Base-by-base conservation (phyloP, 2,113 vertebrate species). In the Atractosteus spatula region DNA sequence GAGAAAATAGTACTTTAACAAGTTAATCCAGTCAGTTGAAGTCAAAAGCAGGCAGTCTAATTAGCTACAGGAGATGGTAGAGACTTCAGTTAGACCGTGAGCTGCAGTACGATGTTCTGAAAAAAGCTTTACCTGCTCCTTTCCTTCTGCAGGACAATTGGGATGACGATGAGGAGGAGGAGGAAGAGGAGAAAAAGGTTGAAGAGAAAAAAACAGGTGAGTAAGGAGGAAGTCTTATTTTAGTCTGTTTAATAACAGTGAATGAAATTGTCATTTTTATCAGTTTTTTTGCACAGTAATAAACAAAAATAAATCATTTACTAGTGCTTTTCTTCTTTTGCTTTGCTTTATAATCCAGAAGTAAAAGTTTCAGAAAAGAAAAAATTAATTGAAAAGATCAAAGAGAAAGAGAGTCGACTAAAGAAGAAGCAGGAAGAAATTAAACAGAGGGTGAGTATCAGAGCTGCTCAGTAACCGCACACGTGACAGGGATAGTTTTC, bases 371-470 rank as follows among this genome's bases (percentile, higher is more conserved):
- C 95, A 67, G 97, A 98, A 74, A 99, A 99, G 90, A 99, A 99
- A 90, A 98, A 95, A 90, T 89, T 96, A 87, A 91, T 77, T 82
- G 97, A 99, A 80, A 98, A 98, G 87, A 98, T 98, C 73, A 98
- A 96, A 93, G 97, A 97, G 83, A 98, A 93, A 87, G 96, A 98
- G 87, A 94, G 91, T 77, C 88, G 89, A 81, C 88, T 94, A 84
- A 98, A 91, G 88, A 94, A 96, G 79, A 95, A 94, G 81, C 92
- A 96, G 83, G 92, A 97, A 76, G 95, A 96, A 74, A 77, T 93
- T 72, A 82, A 84, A 79, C 85, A 92, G 72, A 83, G 88, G 79
- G 96, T 96, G 79, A 91, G 74, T 82, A 29, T 51, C 55, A 17
- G 8, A 16, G 45, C n/a, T 11, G 17, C 17, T 29, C 17, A 1